Evolutionary conservation across 2,888 invertebrate genomes (phyloP), one percentile per base, ranked within the genome.

Genomic region (Metellina segmentata): DNA sequence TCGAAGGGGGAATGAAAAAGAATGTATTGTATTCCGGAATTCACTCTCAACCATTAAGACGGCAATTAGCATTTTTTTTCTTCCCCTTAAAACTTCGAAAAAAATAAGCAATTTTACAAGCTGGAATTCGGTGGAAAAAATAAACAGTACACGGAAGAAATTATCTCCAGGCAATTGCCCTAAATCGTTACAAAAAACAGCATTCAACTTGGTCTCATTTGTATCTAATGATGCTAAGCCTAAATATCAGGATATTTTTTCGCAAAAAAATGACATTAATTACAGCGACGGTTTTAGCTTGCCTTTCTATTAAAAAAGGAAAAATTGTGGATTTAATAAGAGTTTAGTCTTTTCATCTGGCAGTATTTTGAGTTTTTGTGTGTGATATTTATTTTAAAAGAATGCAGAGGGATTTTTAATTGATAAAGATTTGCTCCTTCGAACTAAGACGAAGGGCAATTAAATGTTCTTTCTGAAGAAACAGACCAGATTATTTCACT

Each of bases 211-310:
- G 16, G 48, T 74, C 74, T 88, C 88, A 74, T 88, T 88, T 88
- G 75, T 75, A 81, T 88, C 81, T 81, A 88, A 88, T 88, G 88
- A 88, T 88, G 71, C 81, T 72, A 74, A 81, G 81, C 79, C 69
- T 88, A 88, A 81, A 74, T 81, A 88, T 88, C 88, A 81, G 81
- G 81, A 81, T 71, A 19, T 19, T 79, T 52, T 81, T 86, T 34
- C 7, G 4, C 11, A 70, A 16, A 74, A 81, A 88, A 75, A 74
- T 13, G 48, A 9, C 81, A 88, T 81, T 88, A 88, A 88, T 88
- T 88, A 81, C 69, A 34, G 19, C 48, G 88, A 51, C 79, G 48
- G 77, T 13, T 34, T 82, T 52, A 20, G 34, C 11, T 79, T 53
- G 19, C 19, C 53, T 53, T 53, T 53, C 19, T 53, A 53, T 52